Conservation (phyloP, 2,797 vertebrate species). For the Coregonus suidteri region DNA sequence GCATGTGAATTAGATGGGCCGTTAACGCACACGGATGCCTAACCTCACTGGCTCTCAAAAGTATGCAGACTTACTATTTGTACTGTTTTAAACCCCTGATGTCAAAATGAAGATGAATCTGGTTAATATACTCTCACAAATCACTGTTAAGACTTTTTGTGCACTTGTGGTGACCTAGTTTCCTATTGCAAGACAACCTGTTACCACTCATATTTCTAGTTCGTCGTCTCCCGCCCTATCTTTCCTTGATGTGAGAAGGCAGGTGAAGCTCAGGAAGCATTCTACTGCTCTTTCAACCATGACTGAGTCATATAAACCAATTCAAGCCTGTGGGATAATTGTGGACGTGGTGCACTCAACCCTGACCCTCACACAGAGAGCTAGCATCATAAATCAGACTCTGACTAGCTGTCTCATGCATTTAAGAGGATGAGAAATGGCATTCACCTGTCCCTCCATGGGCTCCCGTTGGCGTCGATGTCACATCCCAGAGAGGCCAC, state of each 20-base stretch:
- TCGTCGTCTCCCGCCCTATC: neutral
- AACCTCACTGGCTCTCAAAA: neutral
- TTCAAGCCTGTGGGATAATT: constrained; percentile 36
- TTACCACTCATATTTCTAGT: neutral
- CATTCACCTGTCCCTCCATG: constrained; percentile 44
- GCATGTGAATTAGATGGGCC: neutral
- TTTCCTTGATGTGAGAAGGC: neutral
- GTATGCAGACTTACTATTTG: neutral
- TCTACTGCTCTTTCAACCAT: neutral
- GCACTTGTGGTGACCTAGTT: too few relatives aligned
- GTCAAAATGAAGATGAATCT: neutral
- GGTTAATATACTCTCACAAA: neutral
- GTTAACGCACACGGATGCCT: neutral
- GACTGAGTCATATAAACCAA: constrained; percentile 11
- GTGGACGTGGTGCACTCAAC: constrained; percentile 26
- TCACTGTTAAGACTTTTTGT: neutral
- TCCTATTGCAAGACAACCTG: too few relatives aligned
- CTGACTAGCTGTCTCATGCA: constrained; percentile 49
- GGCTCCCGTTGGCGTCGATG: constrained; percentile 19
- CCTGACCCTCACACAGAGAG: constrained; percentile 13
- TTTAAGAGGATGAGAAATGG: constrained; percentile 50
- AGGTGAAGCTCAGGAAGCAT: too few relatives aligned
- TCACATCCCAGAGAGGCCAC: constrained; percentile 41
- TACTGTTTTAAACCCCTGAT: neutral
- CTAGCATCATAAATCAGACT: constrained; percentile 50